These are phyloP conservation scores for Syrmaticus mikado DNA, from an alignment of 2,113 vertebrate species.

Conservation along the genomic window DNA sequence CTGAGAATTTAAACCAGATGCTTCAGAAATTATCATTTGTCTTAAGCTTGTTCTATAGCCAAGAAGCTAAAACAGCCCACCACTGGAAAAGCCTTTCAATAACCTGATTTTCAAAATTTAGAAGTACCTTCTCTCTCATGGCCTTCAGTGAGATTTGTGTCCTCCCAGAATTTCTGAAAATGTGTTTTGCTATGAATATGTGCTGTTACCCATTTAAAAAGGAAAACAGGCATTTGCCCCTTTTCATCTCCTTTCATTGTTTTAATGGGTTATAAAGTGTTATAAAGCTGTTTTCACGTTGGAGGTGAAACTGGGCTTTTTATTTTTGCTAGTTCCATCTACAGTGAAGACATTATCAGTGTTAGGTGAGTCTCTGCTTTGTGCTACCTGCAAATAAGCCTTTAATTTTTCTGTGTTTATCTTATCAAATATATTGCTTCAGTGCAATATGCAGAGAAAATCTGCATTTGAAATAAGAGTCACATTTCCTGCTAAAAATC, in stretches of 20 bases:
- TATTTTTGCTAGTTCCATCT: neutral
- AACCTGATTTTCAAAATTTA: neutral
- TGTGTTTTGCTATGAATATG: neutral
- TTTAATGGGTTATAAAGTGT: neutral
- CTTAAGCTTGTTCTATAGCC: slow-evolving; percentile 2
- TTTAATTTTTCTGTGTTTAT: neutral
- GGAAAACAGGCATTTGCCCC: neutral
- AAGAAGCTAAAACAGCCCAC: neutral
- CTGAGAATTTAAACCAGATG: neutral
- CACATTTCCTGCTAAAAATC: slow-evolving; percentile 2
- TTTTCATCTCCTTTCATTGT: neutral
- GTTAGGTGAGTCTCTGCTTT: neutral
- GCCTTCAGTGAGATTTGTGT: neutral
- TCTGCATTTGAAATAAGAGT: slow-evolving; percentile 3
- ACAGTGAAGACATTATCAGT: neutral
- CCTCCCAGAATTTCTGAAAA: slow-evolving; percentile 11
- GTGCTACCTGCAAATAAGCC: neutral
- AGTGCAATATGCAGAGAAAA: neutral
- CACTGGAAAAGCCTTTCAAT: neutral
- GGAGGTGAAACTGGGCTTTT: neutral
- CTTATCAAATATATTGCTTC: neutral
- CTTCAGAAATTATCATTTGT: slow-evolving; percentile 30
- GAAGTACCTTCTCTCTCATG: neutral
- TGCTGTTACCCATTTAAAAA: neutral
- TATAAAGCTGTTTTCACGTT: slow-evolving; percentile 3